phyloP scores from a whole-genome alignment of 2,113 vertebrate species.

The Pionites leucogaster region DNA sequence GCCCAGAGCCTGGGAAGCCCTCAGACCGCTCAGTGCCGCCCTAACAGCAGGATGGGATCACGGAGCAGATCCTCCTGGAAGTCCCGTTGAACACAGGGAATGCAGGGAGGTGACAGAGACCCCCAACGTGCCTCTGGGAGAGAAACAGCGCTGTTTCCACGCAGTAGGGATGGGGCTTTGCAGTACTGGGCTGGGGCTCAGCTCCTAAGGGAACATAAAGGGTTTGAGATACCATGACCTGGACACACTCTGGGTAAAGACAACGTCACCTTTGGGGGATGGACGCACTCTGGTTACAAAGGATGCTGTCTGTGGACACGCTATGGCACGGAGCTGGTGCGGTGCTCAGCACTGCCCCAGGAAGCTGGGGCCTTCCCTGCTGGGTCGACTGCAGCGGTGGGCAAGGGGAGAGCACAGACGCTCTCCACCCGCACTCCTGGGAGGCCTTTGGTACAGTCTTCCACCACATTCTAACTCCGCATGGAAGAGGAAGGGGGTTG shows the following conservation, averaged over 20 bases:
- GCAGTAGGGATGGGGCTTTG: neutral
- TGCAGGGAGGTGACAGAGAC: neutral
- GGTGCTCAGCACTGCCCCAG: too few species aligned
- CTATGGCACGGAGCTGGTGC: neutral
- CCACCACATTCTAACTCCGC: neutral
- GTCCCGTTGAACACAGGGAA: fast-evolving
- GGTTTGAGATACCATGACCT: too few species aligned
- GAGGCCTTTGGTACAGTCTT: neutral
- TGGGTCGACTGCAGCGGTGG: fast-evolving
- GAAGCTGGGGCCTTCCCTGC: neutral
- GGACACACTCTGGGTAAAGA: neutral
- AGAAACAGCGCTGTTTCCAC: neutral
- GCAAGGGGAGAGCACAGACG: too few species aligned
- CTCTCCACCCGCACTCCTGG: neutral
- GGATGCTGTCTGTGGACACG: neutral
- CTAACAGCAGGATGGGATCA: neutral
- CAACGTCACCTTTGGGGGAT: neutral
- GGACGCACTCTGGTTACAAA: neutral
- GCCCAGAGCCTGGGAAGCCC: neutral
- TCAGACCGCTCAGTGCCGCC: neutral
- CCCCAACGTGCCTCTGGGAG: neutral
- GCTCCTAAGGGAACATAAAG: neutral
- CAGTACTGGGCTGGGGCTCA: neutral
- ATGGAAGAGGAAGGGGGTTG: neutral
- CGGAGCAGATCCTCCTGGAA: neutral